Evolutionary conservation across 2,113 vertebrate genomes (phyloP).

Genomic region (Clupea harengus): DNA sequence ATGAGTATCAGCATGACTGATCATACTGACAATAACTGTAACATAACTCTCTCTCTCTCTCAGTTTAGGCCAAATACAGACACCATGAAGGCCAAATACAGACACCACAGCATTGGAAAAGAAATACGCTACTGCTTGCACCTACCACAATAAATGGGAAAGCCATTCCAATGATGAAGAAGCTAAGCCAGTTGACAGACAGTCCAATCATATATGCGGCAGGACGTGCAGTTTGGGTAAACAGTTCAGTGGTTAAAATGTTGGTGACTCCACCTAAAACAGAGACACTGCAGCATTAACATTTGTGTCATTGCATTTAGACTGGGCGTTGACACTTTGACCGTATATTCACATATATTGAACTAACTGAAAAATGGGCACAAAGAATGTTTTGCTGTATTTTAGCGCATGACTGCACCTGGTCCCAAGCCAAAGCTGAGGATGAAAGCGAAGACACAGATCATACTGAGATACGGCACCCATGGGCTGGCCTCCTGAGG

Average conservation of each 20-base stretch:
- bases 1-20: no score
- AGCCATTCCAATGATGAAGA: conserved; percentile 71
- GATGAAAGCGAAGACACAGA: conserved; percentile 82
- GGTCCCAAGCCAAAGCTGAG: conserved; percentile 87
- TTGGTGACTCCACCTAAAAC: conserved; percentile 76
- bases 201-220: conserved; percentile 72
- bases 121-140: not conserved
- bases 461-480: conserved; percentile 81
- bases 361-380: not conserved
- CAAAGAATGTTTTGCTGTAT: no score
- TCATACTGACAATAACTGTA: no score
- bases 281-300: not conserved
- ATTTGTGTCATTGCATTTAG: not conserved
- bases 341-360: not conserved
- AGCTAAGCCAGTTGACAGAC: conserved; percentile 73
- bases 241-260: conserved; percentile 74
- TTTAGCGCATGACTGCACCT: conserved; percentile 63
- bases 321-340: not conserved
- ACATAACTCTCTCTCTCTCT: not conserved
- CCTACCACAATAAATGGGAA: conserved; percentile 80
- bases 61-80: not conserved
- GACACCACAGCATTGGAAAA: not conserved
- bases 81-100: no score
- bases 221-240: conserved; percentile 72
- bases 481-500: conserved; percentile 67